Evolutionary conservation across 1,140 invertebrate genomes (phyloP).

Genomic region (Anastrepha ludens): DNA sequence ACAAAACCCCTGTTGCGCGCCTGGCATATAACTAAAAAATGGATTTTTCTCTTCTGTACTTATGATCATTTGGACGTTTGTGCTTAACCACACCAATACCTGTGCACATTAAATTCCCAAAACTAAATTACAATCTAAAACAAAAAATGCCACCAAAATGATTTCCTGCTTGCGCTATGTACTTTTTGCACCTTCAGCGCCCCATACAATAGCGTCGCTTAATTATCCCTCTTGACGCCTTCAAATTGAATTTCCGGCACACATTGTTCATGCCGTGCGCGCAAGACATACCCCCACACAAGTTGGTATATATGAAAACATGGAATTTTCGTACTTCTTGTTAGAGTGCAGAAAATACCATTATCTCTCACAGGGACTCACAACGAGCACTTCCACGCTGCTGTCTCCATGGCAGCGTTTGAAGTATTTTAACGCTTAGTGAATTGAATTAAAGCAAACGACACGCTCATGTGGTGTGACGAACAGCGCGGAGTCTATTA

Average conservation of each 20-base stretch:
- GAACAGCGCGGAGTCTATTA: not conserved
- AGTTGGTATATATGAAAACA: not conserved
- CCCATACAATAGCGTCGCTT: not conserved
- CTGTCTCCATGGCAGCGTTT: not conserved
- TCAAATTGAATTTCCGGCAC: conserved; percentile 4
- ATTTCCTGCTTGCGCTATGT: not conserved
- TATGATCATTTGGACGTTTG: no score
- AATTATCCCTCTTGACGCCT: not conserved
- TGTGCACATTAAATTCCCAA: no score
- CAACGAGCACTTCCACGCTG: not conserved
- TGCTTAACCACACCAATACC: no score
- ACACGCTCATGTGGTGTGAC: not conserved
- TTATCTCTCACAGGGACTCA: no score
- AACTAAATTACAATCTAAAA: no score
- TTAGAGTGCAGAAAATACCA: no score
- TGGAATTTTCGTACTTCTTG: no score
- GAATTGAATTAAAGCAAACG: conserved; percentile 5
- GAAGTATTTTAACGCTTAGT: not conserved
- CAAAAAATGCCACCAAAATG: no score
- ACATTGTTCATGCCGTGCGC: not conserved
- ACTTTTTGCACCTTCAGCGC: not conserved
- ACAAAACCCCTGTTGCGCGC: no score
- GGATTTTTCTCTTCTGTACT: no score
- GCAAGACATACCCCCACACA: not conserved
- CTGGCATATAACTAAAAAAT: no score